Conservation (phyloP, 2,113 vertebrate genomes). For the Danionella cerebrum region DNA sequence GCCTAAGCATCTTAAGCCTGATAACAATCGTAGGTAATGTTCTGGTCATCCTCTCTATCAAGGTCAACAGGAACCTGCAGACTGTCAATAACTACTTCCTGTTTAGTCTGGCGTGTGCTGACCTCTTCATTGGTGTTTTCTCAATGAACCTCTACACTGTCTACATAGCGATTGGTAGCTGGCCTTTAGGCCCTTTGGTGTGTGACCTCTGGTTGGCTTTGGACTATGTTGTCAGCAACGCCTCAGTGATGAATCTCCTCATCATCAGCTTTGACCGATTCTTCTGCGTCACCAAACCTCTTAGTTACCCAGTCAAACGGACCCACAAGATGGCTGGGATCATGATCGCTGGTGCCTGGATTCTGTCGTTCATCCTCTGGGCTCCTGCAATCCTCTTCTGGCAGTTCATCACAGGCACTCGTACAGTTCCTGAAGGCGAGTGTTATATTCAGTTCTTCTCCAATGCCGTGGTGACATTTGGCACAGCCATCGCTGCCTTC, state of each 20-base stretch:
- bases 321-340: slow-evolving; percentile 95
- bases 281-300: slow-evolving; percentile 95
- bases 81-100: slow-evolving; percentile 98
- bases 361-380: slow-evolving; percentile 92
- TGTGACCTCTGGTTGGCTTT: slow-evolving; percentile 96
- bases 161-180: slow-evolving; percentile 91
- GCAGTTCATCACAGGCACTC: slow-evolving; percentile 88
- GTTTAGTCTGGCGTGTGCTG: slow-evolving; percentile 95
- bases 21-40: slow-evolving; percentile 93
- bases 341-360: slow-evolving; percentile 95
- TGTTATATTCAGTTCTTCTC: slow-evolving; percentile 97
- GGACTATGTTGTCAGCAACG: slow-evolving; percentile 94
- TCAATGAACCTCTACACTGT: slow-evolving; percentile 98
- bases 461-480: slow-evolving; percentile 86
- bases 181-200: slow-evolving; percentile 89
- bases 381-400: slow-evolving; percentile 96
- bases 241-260: slow-evolving; percentile 97
- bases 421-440: slow-evolving; percentile 73
- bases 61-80: slow-evolving; percentile 95
- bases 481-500: slow-evolving; percentile 95
- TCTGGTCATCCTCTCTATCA: slow-evolving; percentile 96
- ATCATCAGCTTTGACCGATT: slow-evolving; percentile 98
- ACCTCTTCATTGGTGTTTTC: slow-evolving; percentile 91
- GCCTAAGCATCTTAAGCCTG: slow-evolving; percentile 84
- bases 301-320: slow-evolving; percentile 86